Conservation (phyloP, 2,113 vertebrate species). For the Spilogale gracilis region DNA sequence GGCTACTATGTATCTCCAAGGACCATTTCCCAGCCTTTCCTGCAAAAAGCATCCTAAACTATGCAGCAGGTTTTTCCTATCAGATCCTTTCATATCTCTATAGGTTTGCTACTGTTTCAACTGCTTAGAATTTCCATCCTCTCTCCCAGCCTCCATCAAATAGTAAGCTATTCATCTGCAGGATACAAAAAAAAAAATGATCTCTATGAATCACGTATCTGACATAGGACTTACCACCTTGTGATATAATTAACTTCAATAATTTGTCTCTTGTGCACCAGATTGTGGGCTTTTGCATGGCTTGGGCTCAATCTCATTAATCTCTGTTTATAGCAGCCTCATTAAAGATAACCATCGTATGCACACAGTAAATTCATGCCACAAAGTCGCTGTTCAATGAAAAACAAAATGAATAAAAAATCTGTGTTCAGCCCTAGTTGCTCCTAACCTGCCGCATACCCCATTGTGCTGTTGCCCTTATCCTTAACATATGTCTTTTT, state of each 20-base stretch:
- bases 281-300: background rate
- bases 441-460: background rate
- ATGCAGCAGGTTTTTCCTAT: background rate
- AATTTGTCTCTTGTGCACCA: background rate
- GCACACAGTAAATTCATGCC: background rate
- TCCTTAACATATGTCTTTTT: background rate
- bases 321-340: background rate
- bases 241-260: background rate
- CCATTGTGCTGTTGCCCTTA: background rate
- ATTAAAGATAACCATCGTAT: background rate
- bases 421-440: background rate
- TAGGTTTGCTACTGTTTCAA: background rate
- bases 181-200: background rate
- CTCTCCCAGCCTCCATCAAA: background rate
- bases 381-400: background rate
- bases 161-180: background rate
- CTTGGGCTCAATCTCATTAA: background rate
- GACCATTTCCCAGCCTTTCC: background rate
- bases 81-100: background rate
- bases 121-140: background rate
- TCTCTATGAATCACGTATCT: background rate
- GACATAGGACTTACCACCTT: background rate
- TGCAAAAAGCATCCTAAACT: background rate
- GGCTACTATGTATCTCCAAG: too few species aligned
- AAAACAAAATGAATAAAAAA: background rate